Evolutionary conservation across 2,888 invertebrate genomes (phyloP).

Genomic region (Orchestes rusci): DNA sequence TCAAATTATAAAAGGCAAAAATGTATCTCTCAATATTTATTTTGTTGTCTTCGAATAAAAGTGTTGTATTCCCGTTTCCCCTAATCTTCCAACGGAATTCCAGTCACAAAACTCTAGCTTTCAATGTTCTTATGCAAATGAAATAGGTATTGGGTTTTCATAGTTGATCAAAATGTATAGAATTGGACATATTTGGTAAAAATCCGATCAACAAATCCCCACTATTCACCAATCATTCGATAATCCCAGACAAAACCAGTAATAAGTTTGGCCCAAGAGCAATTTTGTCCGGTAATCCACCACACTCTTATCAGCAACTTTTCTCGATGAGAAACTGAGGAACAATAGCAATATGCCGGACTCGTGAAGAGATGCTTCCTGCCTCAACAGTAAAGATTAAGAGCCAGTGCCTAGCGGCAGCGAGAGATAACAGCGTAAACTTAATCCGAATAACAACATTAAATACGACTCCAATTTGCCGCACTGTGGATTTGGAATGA

Average conservation of each 20-base stretch:
- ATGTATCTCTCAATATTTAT: no score
- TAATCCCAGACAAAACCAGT: conserved; percentile 3
- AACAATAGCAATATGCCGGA: conserved; percentile 25
- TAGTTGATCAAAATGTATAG: no score
- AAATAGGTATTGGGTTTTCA: no score
- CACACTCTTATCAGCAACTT: conserved; percentile 18
- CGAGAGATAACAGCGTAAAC: conserved; percentile 42
- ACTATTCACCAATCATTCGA: no score
- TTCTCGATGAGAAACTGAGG: conserved; percentile 25
- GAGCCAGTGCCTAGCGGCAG: conserved; percentile 42
- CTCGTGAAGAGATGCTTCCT: conserved; percentile 25
- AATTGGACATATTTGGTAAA: no score
- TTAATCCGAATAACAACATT: conserved; percentile 49
- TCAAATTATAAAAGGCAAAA: no score
- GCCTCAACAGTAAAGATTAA: conserved; percentile 40
- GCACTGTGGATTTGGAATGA: conserved; percentile 47
- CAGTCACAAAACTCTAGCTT: no score
- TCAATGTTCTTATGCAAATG: no score
- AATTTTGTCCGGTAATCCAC: conserved; percentile 21
- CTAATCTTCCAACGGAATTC: no score
- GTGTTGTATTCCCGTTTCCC: no score
- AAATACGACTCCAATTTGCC: conserved; percentile 50
- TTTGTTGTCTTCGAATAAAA: no score
- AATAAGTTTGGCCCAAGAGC: conserved; percentile 16
- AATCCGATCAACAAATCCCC: no score